Evolutionary conservation across 2,888 invertebrate species (phyloP).

Genomic region (Pristionchus japonicus): DNA sequence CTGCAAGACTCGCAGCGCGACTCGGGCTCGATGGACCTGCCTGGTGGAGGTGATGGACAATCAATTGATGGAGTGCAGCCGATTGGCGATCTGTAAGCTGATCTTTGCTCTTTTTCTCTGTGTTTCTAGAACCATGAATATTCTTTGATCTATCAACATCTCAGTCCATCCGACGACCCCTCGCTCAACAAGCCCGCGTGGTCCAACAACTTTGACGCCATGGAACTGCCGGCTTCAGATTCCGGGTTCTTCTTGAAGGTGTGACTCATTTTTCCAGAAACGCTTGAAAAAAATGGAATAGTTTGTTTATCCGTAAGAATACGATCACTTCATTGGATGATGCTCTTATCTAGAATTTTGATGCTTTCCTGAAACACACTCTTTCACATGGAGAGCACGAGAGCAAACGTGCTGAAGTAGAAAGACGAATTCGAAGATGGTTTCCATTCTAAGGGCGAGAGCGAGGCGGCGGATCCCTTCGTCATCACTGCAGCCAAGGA

Average conservation of each 20-base stretch:
- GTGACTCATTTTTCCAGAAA: background rate
- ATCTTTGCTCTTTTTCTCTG: background rate
- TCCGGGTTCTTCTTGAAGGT: constrained; percentile 48
- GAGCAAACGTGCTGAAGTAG: background rate
- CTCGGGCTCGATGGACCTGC: constrained; percentile 57
- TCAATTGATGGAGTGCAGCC: constrained; percentile 52
- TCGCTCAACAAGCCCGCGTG: constrained; percentile 23
- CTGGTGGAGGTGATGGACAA: constrained; percentile 51
- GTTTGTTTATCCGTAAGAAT: too few relatives aligned
- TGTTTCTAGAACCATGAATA: background rate
- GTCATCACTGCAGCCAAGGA: constrained; percentile 34
- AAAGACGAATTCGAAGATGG: background rate
- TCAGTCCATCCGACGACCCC: constrained; percentile 35
- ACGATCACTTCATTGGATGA: too few relatives aligned
- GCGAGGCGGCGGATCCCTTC: constrained; percentile 53
- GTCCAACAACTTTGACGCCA: constrained; percentile 43
- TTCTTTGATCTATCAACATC: background rate
- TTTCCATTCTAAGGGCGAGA: constrained; percentile 4
- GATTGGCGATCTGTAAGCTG: constrained; percentile 58
- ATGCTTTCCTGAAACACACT: too few relatives aligned
- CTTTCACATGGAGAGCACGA: too few relatives aligned
- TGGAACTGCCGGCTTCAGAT: constrained; percentile 40
- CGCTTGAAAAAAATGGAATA: too few relatives aligned
- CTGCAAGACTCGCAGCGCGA: constrained; percentile 62
- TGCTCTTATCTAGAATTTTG: too few relatives aligned